These are phyloP conservation scores for Phalanger gymnotis DNA, from an alignment of 2,797 vertebrate genomes.

Conservation along the genomic window DNA sequence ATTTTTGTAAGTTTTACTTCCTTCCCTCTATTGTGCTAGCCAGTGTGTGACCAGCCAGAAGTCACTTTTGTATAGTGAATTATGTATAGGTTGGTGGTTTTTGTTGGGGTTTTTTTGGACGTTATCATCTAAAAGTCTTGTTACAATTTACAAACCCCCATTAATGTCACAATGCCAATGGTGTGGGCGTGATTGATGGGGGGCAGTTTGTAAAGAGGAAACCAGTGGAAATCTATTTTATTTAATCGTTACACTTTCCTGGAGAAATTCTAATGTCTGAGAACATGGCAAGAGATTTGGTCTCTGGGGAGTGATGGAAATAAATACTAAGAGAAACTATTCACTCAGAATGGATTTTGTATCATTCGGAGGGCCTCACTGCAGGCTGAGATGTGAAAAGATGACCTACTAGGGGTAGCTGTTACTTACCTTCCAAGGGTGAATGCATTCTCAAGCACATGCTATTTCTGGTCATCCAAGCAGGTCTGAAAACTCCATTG, in stretches of 20 bases:
- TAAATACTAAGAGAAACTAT: conserved; percentile 63
- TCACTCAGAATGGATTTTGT: conserved; percentile 66
- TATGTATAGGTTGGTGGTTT: neutral
- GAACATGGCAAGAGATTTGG: conserved; percentile 66
- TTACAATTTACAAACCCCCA: conserved; percentile 27
- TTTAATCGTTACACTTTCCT: conserved; percentile 47
- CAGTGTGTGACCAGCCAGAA: neutral
- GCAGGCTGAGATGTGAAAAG: conserved; percentile 67
- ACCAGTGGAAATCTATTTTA: conserved; percentile 53
- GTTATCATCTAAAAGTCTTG: conserved; percentile 41
- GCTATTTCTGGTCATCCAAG: conserved; percentile 1
- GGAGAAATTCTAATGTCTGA: conserved; percentile 46
- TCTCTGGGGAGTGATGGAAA: conserved; percentile 64
- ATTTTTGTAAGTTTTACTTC: neutral
- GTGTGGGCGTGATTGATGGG: conserved; percentile 37
- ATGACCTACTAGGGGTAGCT: conserved; percentile 44
- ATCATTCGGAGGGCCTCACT: conserved; percentile 61
- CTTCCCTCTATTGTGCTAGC: neutral
- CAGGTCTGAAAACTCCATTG: conserved; percentile 26
- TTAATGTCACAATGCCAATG: conserved; percentile 29
- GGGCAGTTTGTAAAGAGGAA: conserved; percentile 50
- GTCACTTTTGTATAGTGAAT: conserved; percentile 1
- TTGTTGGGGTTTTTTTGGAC: neutral
- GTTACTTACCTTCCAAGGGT: conserved; percentile 29
- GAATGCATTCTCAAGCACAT: conserved; percentile 38